Conservation (phyloP, 2,113 vertebrate genomes). For the Lamprotornis superbus region DNA sequence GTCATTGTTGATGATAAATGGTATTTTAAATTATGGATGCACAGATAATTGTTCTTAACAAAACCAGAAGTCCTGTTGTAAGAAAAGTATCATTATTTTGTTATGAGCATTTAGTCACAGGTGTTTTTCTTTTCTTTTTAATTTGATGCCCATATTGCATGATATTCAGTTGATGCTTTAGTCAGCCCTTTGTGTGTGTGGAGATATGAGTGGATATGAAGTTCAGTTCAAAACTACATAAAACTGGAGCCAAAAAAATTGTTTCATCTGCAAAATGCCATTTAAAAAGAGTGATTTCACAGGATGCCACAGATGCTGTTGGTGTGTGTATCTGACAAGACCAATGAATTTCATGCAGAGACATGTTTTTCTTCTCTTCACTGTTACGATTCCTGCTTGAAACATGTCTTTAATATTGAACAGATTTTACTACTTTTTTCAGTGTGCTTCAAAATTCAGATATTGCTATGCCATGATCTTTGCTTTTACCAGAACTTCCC, state of each 20-base stretch:
- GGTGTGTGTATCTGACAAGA: conserved; percentile 23
- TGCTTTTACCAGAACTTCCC: neutral
- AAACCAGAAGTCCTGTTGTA: too few species aligned
- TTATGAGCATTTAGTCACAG: neutral
- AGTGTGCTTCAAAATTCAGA: neutral
- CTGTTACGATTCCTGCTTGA: neutral
- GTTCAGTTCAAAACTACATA: neutral
- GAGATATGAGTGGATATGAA: neutral
- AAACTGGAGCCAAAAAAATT: conserved; percentile 23
- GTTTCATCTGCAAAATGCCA: conserved; percentile 39
- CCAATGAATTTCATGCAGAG: conserved; percentile 9
- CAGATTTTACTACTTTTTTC: neutral
- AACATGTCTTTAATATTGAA: neutral
- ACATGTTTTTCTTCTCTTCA: conserved; percentile 21
- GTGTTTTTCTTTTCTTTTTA: neutral
- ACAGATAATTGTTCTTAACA: neutral
- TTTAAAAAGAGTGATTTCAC: conserved; percentile 46
- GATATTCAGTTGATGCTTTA: neutral
- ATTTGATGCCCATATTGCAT: neutral
- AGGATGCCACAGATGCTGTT: conserved; percentile 54
- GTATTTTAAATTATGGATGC: neutral
- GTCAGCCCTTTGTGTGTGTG: neutral
- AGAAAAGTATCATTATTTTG: neutral
- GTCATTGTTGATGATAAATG: neutral
- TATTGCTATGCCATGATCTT: neutral